Base-by-base conservation (phyloP, 23 tunicate species). In the Styela clava region DNA sequence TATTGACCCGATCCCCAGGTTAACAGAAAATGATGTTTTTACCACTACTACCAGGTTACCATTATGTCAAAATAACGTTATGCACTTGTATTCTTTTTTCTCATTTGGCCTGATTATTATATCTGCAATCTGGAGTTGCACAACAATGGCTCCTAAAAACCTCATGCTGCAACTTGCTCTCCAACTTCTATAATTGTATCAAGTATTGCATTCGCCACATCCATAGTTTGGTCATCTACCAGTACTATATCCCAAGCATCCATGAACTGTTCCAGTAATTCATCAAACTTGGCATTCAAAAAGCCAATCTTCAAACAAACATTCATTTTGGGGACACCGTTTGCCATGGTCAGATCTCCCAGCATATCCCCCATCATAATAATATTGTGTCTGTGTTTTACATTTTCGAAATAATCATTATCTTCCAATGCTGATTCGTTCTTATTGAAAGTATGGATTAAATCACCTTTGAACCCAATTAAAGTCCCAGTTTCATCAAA, bases 201-300 rank as follows among this genome's bases (percentile, higher is more conserved):
- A 22, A 52, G 62, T 61, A 89, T 84, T 2, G 84, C 81, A 71
- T 64, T 86, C 1, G 90, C 74, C 1, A 93, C 87, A 74, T 93
- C 78, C 86, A 93, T 78, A 52, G 98, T 64, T 24, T 69, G 93
- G 63, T 93, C 98, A 16, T 93, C 98, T 0, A 81, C 73, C 24
- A 93, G 63, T 19, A 93, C 98, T 74, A 93, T 93, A 68, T 93
- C 98, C 93, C 93, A 93, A 3, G 85, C 86, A 36, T 88, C 86
- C 85, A 70, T 93, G 74, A 78, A 93, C 37, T 68, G 31, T 16
- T 81, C 82, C 28, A 93, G 82, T 27, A 73, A 61, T 33, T 84
- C 86, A 2, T 90, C 93, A 78, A 82, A 73, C 86, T 80, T 82
- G 19, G 94, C 82, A 77, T 93, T 93, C 37, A 93, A 79, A 77